Evolutionary conservation across 2,888 invertebrate species (phyloP).

Genomic region (Acleris literana): DNA sequence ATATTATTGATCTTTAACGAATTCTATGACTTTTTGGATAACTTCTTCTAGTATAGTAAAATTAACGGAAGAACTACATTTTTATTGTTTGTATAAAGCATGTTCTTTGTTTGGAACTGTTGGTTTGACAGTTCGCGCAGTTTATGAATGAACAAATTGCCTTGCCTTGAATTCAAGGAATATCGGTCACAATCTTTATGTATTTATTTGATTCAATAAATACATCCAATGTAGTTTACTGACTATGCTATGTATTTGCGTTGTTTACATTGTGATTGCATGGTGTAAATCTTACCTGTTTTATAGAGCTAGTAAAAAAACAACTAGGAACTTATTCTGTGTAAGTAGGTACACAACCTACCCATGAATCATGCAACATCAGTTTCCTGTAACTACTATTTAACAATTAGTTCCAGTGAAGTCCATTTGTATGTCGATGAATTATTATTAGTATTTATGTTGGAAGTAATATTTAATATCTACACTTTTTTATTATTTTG

Average conservation of each 20-base stretch:
- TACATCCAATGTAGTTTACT: constrained; percentile 48
- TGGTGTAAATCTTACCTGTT: background rate
- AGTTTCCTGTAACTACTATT: no score
- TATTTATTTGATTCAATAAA: constrained; percentile 64
- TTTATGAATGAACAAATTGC: constrained; percentile 80
- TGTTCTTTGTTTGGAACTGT: constrained; percentile 70
- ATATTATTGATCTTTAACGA: constrained; percentile 42
- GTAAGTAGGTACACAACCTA: background rate
- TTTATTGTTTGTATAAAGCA: constrained; percentile 36
- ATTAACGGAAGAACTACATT: constrained; percentile 40
- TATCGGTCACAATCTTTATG: constrained; percentile 59
- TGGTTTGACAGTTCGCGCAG: constrained; percentile 75
- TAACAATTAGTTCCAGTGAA: no score
- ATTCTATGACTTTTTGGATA: background rate
- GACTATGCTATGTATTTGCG: background rate
- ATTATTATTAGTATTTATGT: no score
- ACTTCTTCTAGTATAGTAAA: constrained; percentile 32
- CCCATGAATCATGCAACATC: constrained; percentile 4
- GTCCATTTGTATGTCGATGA: no score
- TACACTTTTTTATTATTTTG: no score
- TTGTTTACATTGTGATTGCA: background rate
- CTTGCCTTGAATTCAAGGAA: constrained; percentile 72
- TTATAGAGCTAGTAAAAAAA: background rate
- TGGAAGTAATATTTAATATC: no score
- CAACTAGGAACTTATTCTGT: background rate